phyloP scores from a whole-genome alignment of 2,797 vertebrate species.

The Erpetoichthys calabaricus region DNA sequence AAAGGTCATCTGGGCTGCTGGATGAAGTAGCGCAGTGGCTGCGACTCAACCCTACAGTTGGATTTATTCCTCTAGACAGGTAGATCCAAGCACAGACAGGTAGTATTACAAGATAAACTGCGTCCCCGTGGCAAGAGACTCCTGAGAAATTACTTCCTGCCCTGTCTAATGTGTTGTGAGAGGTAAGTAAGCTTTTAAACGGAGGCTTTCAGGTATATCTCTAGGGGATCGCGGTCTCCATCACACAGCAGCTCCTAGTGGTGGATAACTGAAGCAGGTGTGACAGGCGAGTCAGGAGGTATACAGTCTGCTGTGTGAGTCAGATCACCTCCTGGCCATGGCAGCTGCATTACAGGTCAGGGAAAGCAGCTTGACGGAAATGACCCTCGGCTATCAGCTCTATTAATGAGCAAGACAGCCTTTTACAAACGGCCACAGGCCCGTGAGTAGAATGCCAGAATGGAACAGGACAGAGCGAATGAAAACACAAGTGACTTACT shows the following conservation, averaged over 20 bases:
- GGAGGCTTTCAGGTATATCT: slow-evolving; percentile 23
- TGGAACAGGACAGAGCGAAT: no score
- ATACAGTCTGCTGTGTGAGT: not conserved
- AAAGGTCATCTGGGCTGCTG: no score
- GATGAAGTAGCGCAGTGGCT: no score
- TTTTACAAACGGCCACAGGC: no score
- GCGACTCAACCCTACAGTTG: not conserved
- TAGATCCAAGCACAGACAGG: slow-evolving; percentile 26
- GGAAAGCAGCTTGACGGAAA: no score
- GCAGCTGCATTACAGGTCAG: no score
- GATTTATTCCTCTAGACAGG: slow-evolving; percentile 29
- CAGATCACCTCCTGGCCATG: no score
- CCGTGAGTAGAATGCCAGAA: no score
- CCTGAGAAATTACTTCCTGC: slow-evolving; percentile 23
- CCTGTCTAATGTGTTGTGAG: slow-evolving; percentile 29
- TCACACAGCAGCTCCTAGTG: slow-evolving; percentile 20
- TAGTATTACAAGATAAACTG: slow-evolving; percentile 37
- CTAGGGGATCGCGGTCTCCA: slow-evolving; percentile 18
- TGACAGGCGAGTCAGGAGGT: slow-evolving; percentile 9
- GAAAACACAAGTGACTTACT: no score
- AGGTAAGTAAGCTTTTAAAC: slow-evolving; percentile 12
- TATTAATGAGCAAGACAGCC: no score
- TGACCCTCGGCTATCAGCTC: no score
- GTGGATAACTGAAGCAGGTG: slow-evolving; percentile 21
- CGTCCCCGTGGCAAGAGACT: slow-evolving; percentile 23